A percentile compares a stretch with the other conserved stretches of the same genome.
Evolutionary conservation across 2,888 invertebrate genomes (phyloP).

Genomic region (Geophilus truncorum): DNA sequence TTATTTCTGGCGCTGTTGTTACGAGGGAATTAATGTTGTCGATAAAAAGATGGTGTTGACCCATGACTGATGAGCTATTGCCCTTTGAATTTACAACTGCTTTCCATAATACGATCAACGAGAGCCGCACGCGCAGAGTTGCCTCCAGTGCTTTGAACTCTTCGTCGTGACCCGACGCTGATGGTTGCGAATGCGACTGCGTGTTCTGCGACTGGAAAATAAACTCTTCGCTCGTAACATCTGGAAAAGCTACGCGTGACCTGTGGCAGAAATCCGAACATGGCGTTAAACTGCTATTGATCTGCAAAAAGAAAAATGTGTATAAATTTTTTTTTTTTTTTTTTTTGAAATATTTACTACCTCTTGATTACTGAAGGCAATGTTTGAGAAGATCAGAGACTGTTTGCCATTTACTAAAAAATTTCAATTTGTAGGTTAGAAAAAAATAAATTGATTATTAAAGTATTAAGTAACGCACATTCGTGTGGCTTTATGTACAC

Average conservation of each 20-base stretch:
- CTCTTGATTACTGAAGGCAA: conserved; percentile 45
- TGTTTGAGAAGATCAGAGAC: conserved; percentile 44
- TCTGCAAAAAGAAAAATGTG: conserved; percentile 39
- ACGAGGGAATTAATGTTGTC: conserved; percentile 57
- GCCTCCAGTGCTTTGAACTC: neutral
- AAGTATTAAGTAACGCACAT: neutral
- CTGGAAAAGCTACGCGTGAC: conserved; percentile 35
- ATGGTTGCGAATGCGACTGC: no score
- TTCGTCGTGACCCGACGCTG: no score
- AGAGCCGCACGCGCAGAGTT: conserved; percentile 38
- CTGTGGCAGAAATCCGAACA: conserved; percentile 48
- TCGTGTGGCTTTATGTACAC: neutral
- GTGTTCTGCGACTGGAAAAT: neutral
- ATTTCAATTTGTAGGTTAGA: neutral
- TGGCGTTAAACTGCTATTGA: conserved; percentile 44
- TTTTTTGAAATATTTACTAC: conserved; percentile 39
- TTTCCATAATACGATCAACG: conserved; percentile 46
- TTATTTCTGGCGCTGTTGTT: conserved; percentile 51
- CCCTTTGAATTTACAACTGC: conserved; percentile 56
- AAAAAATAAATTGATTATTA: no score
- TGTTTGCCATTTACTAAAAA: conserved; percentile 37
- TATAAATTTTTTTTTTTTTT: neutral
- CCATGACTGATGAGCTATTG: conserved; percentile 56
- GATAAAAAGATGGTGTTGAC: conserved; percentile 65
- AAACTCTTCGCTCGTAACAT: neutral